Percentiles rank a stretch among this genome's conserved stretches.
These are phyloP conservation scores for Platichthys flesus DNA, from an alignment of 2,113 vertebrate species.

Conservation along the genomic window DNA sequence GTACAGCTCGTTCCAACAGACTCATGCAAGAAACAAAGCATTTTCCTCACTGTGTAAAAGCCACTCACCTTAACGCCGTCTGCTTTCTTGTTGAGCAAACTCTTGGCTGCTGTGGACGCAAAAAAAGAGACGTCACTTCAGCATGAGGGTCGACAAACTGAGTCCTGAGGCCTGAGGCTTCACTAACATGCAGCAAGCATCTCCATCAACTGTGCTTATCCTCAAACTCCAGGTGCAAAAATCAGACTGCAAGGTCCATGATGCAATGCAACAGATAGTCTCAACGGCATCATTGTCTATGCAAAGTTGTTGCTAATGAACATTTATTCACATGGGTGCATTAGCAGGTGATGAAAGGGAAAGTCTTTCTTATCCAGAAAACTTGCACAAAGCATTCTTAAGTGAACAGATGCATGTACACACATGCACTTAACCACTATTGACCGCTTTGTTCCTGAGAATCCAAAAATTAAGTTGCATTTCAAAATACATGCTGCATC, in stretches of 20 bases:
- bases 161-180: conserved; percentile 32
- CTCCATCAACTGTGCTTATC: conserved; percentile 53
- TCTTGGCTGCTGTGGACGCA: conserved; percentile 91
- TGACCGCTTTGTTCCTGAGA: background rate
- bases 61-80: conserved; percentile 94
- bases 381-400: conserved; percentile 34
- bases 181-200: conserved; percentile 75
- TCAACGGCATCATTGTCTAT: conserved; percentile 15
- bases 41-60: conserved; percentile 20
- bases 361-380: conserved; percentile 17
- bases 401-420: conserved; percentile 16
- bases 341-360: conserved; percentile 40
- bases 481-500: conserved; percentile 52
- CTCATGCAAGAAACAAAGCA: conserved; percentile 53
- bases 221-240: conserved; percentile 64
- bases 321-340: conserved; percentile 29
- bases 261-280: conserved; percentile 57
- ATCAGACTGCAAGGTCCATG: conserved; percentile 43
- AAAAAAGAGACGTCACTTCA: conserved; percentile 53
- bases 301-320: conserved; percentile 34
- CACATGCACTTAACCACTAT: conserved; percentile 55
- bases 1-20: conserved; percentile 49
- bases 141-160: conserved; percentile 9
- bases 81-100: conserved; percentile 92
- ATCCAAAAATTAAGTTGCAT: conserved; percentile 29